phyloP scores from a whole-genome alignment of 2,113 vertebrate species.

The Falcunculus frontatus region DNA sequence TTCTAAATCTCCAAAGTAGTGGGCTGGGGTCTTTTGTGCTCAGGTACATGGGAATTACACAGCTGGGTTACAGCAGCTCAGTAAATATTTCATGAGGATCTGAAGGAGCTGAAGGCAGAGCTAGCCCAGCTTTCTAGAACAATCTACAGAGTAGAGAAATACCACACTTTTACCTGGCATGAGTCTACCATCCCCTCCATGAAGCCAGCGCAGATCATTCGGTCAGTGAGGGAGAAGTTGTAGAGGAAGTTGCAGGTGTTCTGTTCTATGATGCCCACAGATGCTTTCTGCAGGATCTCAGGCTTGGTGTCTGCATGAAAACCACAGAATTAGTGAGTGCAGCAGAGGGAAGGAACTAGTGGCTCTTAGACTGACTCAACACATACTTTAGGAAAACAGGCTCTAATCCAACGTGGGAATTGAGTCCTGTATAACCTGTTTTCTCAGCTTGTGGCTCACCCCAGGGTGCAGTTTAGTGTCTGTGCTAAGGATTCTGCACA shows the following conservation, averaged over 20 bases:
- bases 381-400: not conserved
- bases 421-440: not conserved
- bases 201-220: conserved; percentile 94
- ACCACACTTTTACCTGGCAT: conserved; percentile 81
- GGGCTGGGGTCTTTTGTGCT: not conserved
- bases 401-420: not conserved
- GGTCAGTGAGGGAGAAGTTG: conserved; percentile 80
- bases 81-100: not conserved
- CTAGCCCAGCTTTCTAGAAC: not conserved
- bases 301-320: conserved; percentile 63
- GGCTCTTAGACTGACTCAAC: not conserved
- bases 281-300: conserved; percentile 80
- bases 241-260: conserved; percentile 82
- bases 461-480: not conserved
- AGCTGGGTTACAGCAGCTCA: not conserved
- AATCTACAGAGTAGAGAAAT: not conserved
- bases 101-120: not conserved
- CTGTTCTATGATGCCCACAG: conserved; percentile 81
- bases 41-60: not conserved
- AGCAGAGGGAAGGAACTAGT: not conserved
- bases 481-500: not conserved
- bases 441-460: not conserved
- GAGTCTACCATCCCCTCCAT: conserved; percentile 88
- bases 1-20: not conserved
- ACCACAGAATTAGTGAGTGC: not conserved